Evolutionary conservation across 2,113 vertebrate genomes (phyloP), one percentile per base, ranked within the genome.

Genomic region (Chlorodrepanis virens): DNA sequence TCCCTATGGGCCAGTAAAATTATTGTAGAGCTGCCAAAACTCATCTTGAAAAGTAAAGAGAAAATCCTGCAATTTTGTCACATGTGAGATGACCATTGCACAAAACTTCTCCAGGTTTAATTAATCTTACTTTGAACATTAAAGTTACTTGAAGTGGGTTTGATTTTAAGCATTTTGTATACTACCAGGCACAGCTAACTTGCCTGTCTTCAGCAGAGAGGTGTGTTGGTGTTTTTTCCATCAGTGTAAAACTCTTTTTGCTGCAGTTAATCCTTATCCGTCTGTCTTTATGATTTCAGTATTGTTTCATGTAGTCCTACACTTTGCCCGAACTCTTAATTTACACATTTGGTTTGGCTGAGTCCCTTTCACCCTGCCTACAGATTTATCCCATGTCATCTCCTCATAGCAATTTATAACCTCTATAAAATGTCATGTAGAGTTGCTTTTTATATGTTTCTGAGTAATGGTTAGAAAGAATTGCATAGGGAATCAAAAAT

Each of bases 311-410:
- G 83, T 79, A 90, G 92, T 79, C 86, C 89, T 96, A 97, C 93
- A 84, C 95, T 96, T 97, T 95, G 87, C 94, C 89, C 89, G 2
- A 79, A 83, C 83, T 96, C 96, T 98, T 98, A 97, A 98, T 98
- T 98, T 97, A 97, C 97, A 97, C 95, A 39, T 96, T 98, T 96
- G 91, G 90, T 93, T 97, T 98, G 95, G 88, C 97, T 97, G 96
- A 93, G 97, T 97, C 96, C 95, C 79, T 97, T 95, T 98, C 95
- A 97, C 97, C 96, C 85, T 90, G 97, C 96, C 97, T 97, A 97
- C 97, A 98, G 97, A 98, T 98, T 98, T 98, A 97, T 98, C 97
- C 97, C 96, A 97, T 98, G 98, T 98, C 98, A 97, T 98, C 98
- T 98, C 98, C 97, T 98, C 96, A 93, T 97, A 97, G 97, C 97